phyloP scores from a whole-genome alignment of 2,888 invertebrate genomes.

The Nezara viridula region DNA sequence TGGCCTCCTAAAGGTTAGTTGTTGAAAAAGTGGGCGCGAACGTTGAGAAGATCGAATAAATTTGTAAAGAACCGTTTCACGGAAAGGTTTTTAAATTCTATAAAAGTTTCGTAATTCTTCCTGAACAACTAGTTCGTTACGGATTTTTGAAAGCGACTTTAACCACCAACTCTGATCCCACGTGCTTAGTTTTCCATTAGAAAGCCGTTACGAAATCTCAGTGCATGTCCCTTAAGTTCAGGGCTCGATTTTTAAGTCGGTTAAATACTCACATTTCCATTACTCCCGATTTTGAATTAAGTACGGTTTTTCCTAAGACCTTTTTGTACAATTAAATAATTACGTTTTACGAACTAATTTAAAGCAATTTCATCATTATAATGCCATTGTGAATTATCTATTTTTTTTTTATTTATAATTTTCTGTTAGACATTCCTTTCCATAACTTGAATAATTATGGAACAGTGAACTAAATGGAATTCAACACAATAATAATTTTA shows the following conservation, averaged over 20 bases:
- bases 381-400: too few relatives aligned
- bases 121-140: background rate
- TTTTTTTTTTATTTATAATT: too few relatives aligned
- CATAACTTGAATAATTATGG: too few relatives aligned
- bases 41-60: background rate
- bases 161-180: background rate
- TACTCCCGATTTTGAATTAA: background rate
- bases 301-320: background rate
- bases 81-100: background rate
- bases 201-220: background rate
- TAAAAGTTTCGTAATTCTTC: background rate
- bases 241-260: background rate
- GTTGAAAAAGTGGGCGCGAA: background rate
- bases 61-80: background rate
- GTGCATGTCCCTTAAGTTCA: too few relatives aligned
- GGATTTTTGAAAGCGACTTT: background rate
- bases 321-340: background rate
- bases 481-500: too few relatives aligned
- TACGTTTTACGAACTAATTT: background rate
- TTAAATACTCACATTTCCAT: background rate
- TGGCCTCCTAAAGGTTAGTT: conserved; percentile 6
- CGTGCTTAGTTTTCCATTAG: background rate
- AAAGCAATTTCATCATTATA: too few relatives aligned
- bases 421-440: too few relatives aligned
- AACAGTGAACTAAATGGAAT: too few relatives aligned